Evolutionary conservation across 2,797 vertebrate genomes (phyloP), one percentile per base, ranked within the genome.

Genomic region (Lepus townsendii): DNA sequence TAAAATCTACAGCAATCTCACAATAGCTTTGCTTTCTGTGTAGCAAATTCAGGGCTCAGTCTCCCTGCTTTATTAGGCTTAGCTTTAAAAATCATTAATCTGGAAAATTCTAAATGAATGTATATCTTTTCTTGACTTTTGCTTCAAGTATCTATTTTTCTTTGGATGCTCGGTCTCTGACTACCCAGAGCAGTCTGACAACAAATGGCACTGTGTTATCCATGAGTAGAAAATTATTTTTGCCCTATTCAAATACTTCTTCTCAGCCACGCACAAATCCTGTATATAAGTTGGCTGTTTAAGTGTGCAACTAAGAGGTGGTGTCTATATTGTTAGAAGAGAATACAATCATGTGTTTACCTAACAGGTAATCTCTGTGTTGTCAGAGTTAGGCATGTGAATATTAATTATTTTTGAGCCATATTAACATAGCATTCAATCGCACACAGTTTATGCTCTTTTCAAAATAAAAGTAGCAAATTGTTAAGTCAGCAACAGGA

Each of bases 21-120:
- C 26, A 75, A 24, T 50, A 63, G 26, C 17, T 83, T 96, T 77
- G 47, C 57, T 88, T 13, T 76, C 24, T 9, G 27, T n/a, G 10
- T 10, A 72, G n/a, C 20, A 85, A 78, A 83, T 14, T 69, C n/a
- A 78, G 32, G 17, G 47, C 27, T 75, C 24, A 32, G 50, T 63
- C 30, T 89, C 32, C 26, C 27, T 47, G 30, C 10, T 3, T 91
- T 79, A 54, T 69, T 47, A 57, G 22, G 22, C 7, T 50, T 71
- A 80, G 1, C 7, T 85, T 91, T 57, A 77, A 75, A 85, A 75
- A 60, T 12, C 32, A 10, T 4, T 82, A 63, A 75, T 80, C 65
- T 88, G 78, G 88, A 96, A 92, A 86, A 75, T 60, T 50, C 66
- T 94, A 96, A 95, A 80, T 30, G 12, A 86, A 76, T 73, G 27